These are phyloP conservation scores for Scolanthus callimorphus DNA, from an alignment of 92 coral and sea anemone genomes.

Conservation along the genomic window DNA sequence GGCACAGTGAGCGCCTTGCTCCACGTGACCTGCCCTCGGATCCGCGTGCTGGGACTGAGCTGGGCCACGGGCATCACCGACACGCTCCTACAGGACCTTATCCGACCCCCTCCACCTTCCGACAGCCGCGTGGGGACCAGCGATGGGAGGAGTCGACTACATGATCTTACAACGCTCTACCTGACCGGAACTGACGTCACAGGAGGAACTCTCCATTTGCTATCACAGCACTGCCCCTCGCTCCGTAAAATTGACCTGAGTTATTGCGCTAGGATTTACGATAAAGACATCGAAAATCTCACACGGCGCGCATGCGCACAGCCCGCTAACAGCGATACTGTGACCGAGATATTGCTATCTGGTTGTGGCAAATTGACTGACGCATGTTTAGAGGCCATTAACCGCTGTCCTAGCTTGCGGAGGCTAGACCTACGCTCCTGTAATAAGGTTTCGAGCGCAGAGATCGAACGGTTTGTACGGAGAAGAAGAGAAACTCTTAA, in stretches of 20 bases:
- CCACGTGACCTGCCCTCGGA: slow-evolving; percentile 86
- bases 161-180: slow-evolving; percentile 65
- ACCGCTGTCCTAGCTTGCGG: slow-evolving; percentile 51
- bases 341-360: slow-evolving; percentile 71
- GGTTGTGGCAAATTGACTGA: slow-evolving; percentile 91
- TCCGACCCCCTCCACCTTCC: slow-evolving; percentile 69
- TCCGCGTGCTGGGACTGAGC: slow-evolving; percentile 87
- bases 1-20: slow-evolving; percentile 84
- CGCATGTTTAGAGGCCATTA: slow-evolving; percentile 60
- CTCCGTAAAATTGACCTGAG: slow-evolving; percentile 82
- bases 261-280: slow-evolving; percentile 78
- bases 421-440: slow-evolving; percentile 87
- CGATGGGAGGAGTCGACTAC: slow-evolving; percentile 79
- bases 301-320: slow-evolving; percentile 44
- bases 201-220: slow-evolving; percentile 68
- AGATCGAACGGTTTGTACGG: slow-evolving; percentile 62
- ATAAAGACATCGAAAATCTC: slow-evolving; percentile 76
- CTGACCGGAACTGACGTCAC: slow-evolving; percentile 97
- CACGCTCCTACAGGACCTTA: slow-evolving; percentile 71
- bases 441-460: slow-evolving; percentile 48
- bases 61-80: slow-evolving; percentile 95
- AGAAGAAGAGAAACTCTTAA: slow-evolving; percentile 38
- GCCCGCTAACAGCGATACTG: slow-evolving; percentile 1
- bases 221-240: slow-evolving; percentile 72
- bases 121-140: slow-evolving; percentile 81